Base-by-base conservation (phyloP, 1,140 invertebrate genomes). In the Achroia grisella region DNA sequence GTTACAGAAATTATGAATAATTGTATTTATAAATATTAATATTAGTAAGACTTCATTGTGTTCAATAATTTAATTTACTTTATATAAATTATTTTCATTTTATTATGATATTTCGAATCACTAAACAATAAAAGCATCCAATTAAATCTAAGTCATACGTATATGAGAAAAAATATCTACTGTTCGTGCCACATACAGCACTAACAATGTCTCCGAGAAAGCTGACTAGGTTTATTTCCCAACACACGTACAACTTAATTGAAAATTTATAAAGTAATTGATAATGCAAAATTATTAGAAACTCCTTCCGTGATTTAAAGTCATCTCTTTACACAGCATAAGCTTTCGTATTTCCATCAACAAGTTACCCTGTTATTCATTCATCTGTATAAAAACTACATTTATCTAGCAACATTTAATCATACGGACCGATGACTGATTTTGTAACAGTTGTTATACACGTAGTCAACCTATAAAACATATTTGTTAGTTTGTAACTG, bases 341-440 rank as follows among this genome's bases (percentile, higher is more conserved):
- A 17, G 8, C 14, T 31, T 31, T 31, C 9, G 17, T 37, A 14
- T 17, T 10, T n/a, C 14, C 10, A 15, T 17, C 35, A 15, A 37
- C 17, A 6, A 23, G 17, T 43, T 65, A 71, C 62, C 62, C 62
- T 71, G 64, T 68, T 51, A 59, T 53, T 51, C 48, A 52, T 64
- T 44, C 57, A 55, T 63, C 48, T 31, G 55, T 59, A 61, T 55
- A 63, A 63, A 59, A 66, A 53, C 56, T 64, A 63, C 45, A 35
- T 45, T 39, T 43, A n/a, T 36, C 49, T 55, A 61, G 46, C 48
- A 62, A 65, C 51, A 50, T 50, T 51, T 31, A 14, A 32, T 29
- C 9, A 8, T 11, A 30, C 35, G 12, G 35, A 37, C 35, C 35
- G n/a, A 37, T 37, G 35, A 37, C 13, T 35, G 11, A n/a, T 37